Conservation (phyloP, 2,113 vertebrate species). For the Megaleporinus macrocephalus region DNA sequence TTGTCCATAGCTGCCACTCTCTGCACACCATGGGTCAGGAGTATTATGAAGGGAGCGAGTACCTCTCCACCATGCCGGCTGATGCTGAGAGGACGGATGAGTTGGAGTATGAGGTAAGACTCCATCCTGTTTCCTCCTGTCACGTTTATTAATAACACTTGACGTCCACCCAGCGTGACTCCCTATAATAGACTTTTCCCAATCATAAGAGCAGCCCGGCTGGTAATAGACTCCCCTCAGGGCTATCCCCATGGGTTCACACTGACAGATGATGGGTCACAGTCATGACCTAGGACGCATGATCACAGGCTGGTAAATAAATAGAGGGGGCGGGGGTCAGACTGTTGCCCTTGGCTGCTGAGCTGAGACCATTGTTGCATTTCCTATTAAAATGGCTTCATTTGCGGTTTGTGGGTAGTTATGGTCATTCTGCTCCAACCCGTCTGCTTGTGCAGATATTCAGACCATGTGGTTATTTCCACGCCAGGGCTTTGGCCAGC, state of each 20-base stretch:
- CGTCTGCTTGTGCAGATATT: background rate
- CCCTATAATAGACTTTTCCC: slow-evolving; percentile 51
- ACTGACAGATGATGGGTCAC: slow-evolving; percentile 59
- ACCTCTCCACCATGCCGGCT: slow-evolving; percentile 86
- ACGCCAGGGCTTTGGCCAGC: background rate
- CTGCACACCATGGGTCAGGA: slow-evolving; percentile 91
- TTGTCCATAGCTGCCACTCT: slow-evolving; percentile 88
- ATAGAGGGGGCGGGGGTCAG: slow-evolving; percentile 1
- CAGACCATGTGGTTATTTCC: slow-evolving; percentile 7
- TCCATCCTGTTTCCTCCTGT: slow-evolving; percentile 3
- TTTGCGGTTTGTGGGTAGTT: background rate
- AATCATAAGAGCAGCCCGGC: slow-evolving; percentile 36
- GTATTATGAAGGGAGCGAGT: slow-evolving; percentile 91
- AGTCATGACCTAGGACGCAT: slow-evolving; percentile 33
- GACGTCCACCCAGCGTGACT: slow-evolving; percentile 32
- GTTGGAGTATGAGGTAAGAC: slow-evolving; percentile 94
- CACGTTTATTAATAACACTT: slow-evolving; percentile 48
- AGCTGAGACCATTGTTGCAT: slow-evolving; percentile 27
- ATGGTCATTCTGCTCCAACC: background rate
- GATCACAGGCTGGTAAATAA: slow-evolving; percentile 33
- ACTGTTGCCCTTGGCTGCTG: slow-evolving; percentile 32
- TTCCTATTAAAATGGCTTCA: background rate
- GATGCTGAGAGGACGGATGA: slow-evolving; percentile 91
- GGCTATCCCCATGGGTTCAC: slow-evolving; percentile 47
- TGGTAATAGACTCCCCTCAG: slow-evolving; percentile 52